Conservation (phyloP, 2,888 invertebrate genomes). For the Machimus atricapillus region DNA sequence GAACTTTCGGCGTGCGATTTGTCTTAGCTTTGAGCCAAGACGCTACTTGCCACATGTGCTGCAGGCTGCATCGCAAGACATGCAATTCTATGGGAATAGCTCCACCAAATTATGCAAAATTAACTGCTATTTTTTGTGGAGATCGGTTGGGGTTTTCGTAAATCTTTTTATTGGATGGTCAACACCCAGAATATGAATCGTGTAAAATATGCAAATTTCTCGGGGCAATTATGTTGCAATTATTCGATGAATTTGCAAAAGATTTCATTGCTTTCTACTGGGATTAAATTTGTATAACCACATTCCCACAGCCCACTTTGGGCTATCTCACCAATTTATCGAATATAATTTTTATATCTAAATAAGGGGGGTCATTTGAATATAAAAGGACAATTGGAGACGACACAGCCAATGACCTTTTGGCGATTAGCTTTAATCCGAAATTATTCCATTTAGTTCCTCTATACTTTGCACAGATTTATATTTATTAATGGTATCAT, state of each 20-base stretch:
- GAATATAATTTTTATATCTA: not conserved
- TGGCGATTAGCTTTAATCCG: not conserved
- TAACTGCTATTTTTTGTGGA: not conserved
- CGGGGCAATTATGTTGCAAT: not conserved
- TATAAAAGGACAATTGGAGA: not conserved
- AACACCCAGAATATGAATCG: not conserved
- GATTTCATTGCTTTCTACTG: not conserved
- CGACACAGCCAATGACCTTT: not conserved
- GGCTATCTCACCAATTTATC: not conserved
- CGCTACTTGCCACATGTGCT: not conserved
- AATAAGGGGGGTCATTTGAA: not conserved
- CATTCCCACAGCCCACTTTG: not conserved
- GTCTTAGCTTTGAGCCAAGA: not conserved
- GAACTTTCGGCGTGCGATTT: not conserved
- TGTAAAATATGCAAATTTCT: not conserved
- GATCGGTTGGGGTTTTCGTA: not conserved
- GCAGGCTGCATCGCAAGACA: not conserved
- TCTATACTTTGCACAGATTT: not conserved
- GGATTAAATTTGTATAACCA: not conserved
- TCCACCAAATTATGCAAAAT: not conserved
- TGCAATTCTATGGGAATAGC: not conserved
- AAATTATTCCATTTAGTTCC: not conserved
- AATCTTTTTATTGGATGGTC: not conserved
- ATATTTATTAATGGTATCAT: not conserved
- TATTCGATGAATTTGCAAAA: not conserved